Evolutionary conservation across 2,888 invertebrate species (phyloP).

Genomic region (Oeneis ivallda): DNA sequence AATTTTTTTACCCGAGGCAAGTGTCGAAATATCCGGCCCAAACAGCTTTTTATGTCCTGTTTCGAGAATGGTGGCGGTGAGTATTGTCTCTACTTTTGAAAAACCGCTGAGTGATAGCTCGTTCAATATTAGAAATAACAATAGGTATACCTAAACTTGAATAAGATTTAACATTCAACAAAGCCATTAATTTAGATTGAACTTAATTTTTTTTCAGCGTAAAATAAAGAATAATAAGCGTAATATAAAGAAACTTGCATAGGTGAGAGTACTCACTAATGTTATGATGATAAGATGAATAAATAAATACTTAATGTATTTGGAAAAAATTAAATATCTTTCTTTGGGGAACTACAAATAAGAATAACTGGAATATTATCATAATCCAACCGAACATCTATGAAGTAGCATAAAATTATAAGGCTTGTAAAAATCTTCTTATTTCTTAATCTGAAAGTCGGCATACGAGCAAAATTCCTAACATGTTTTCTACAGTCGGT

Average conservation of each 20-base stretch:
- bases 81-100: constrained; percentile 17
- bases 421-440: neutral
- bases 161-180: neutral
- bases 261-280: no score
- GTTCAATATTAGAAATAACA: neutral
- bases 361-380: no score
- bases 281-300: no score
- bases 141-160: no score
- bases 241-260: no score
- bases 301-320: no score
- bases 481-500: constrained; percentile 13
- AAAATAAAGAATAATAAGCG: no score
- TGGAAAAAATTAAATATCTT: no score
- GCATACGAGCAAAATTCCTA: constrained; percentile 13
- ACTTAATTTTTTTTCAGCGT: neutral
- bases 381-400: no score
- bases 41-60: constrained; percentile 11
- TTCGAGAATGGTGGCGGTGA: neutral
- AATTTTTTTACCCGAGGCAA: constrained; percentile 39
- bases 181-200: neutral
- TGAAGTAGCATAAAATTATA: no score
- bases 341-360: no score
- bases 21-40: constrained; percentile 39
- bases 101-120: constrained; percentile 8
- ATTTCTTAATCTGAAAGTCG: constrained; percentile 5